Evolutionary conservation across 1,140 invertebrate genomes (phyloP), one percentile per base, ranked within the genome.

Genomic region (Laupala kohalensis): DNA sequence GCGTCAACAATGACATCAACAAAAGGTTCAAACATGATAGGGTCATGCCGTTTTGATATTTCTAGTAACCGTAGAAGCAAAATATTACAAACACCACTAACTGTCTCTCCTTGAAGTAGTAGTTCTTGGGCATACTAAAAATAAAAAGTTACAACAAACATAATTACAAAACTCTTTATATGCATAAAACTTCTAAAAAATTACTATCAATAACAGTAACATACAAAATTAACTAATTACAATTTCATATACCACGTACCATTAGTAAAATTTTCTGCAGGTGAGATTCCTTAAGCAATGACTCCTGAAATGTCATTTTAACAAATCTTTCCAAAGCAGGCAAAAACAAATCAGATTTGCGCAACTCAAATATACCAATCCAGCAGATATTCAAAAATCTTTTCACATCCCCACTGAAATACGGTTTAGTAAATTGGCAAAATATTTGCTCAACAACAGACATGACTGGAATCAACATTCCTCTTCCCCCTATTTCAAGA

Each of bases 261-360:
- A 13, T 9, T 53, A 53, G 37, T 13, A 53, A 19, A 13, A 53
- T 53, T 53, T 53, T 19, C 9, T 19, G 9, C 37, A 53, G 9
- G 9, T 53, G 9, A 53, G 37, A 53, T 9, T 53, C 37, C 9
- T 53, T 19, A 3, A 76, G 71, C 12, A 76, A 23, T 5, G 53
- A 27, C 24, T 64, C 37, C 25, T 75, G 71, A 53, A 73, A 77
- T 13, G 71, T 9, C 72, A 76, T 74, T 24, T 69, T 25, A 27
- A 77, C 74, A 72, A 78, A 76, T 19, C 64, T 67, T 63, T 76
- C 66, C 13, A 77, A 74, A 9, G 75, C 66, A 9, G 64, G 27
- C 79, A 78, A 79, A 72, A 79, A 80, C 27, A 74, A 69, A 29
- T 79, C 78, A 13, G 74, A 75, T 69, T 77, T 79, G n/a, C 77